Conservation (phyloP, 2,113 vertebrate species). For the Pan troglodytes region NHGRI_mPanTro3-v2.1_pri NC_072402.2:26169501-26170000, state of each 20-base stretch:
- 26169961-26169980: background rate
- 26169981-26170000: background rate
- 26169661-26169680: background rate
- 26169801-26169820: too few relatives aligned
- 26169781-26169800: background rate
- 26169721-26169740: background rate
- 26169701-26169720: background rate
- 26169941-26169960: background rate
- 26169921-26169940: background rate
- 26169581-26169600: too few relatives aligned
- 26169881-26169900: background rate
- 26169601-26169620: background rate
- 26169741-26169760: background rate
- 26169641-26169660: background rate
- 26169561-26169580: background rate
- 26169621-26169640: background rate
- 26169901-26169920: background rate
- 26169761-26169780: background rate
- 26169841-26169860: background rate
- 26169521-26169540: background rate
- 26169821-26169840: too few relatives aligned
- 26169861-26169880: background rate
- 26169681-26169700: background rate
- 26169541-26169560: background rate
- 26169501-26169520: background rate